phyloP scores from a whole-genome alignment of 2,113 vertebrate species.

The Naja naja region DNA sequence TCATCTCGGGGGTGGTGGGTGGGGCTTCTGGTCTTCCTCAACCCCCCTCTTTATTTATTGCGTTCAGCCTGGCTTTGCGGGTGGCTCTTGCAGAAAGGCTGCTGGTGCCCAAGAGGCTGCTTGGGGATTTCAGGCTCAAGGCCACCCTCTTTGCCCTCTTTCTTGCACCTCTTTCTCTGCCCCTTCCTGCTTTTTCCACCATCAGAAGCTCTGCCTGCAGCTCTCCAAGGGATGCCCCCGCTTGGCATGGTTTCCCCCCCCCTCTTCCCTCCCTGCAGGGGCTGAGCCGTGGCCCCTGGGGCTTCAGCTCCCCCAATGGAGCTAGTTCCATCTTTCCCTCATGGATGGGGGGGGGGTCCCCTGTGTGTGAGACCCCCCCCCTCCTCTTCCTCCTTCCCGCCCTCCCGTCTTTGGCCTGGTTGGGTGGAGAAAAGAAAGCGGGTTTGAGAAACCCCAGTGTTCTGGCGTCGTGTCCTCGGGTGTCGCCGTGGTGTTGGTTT shows the following conservation, averaged over 20 bases:
- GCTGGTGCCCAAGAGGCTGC: too few species aligned
- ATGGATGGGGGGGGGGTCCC: not conserved
- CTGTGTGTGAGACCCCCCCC: not conserved
- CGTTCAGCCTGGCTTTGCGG: not conserved
- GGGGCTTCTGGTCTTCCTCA: not conserved
- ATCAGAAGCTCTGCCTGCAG: not conserved
- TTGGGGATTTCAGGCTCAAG: not conserved
- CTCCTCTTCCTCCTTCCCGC: constrained; percentile 31
- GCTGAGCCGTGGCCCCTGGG: constrained; percentile 16
- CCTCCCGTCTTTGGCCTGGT: not conserved
- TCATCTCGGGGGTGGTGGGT: not conserved
- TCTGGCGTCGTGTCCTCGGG: constrained; percentile 45
- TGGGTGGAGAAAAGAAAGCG: constrained; percentile 17
- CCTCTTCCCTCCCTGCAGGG: not conserved
- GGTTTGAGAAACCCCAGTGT: constrained; percentile 36
- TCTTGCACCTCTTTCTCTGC: not conserved
- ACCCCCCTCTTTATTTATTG: not conserved
- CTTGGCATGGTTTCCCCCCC: not conserved
- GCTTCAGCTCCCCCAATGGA: not conserved
- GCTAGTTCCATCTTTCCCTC: not conserved
- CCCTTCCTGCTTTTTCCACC: constrained; percentile 10
- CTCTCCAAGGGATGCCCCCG: not conserved
- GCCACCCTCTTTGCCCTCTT: not conserved
- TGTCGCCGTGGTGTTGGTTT: constrained; percentile 23
- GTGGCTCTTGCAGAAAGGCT: too few species aligned